Percentiles rank a stretch among this genome's conserved stretches.
These are phyloP conservation scores for Calcarius lapponicus DNA, from an alignment of 2,797 vertebrate genomes.

Conservation along the genomic window DNA sequence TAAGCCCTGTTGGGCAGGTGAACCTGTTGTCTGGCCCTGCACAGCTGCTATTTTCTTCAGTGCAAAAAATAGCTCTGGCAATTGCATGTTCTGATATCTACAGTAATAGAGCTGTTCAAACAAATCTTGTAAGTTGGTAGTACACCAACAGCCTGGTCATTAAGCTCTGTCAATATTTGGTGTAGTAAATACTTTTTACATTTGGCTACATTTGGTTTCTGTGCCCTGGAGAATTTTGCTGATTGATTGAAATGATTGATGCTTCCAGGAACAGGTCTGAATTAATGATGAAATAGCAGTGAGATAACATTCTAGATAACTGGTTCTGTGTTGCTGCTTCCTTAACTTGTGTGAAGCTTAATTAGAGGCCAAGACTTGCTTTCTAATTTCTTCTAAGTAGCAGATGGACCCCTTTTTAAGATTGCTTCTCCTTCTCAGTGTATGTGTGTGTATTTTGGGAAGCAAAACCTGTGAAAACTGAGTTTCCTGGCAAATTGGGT, in stretches of 20 bases:
- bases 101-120: not conserved
- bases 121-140: not conserved
- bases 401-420: not conserved
- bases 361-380: not conserved
- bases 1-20: not conserved
- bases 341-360: not conserved
- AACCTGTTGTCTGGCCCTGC: not conserved
- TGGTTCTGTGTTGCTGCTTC: not conserved
- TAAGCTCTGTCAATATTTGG: conserved; percentile 7
- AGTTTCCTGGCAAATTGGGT: not conserved
- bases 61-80: not conserved
- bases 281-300: not conserved
- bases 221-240: not conserved
- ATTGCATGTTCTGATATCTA: not conserved
- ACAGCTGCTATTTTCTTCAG: not conserved
- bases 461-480: not conserved
- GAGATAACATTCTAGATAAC: not conserved
- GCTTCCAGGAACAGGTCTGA: not conserved
- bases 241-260: not conserved
- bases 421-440: not conserved
- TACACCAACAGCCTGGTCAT: not conserved
- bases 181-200: not conserved
- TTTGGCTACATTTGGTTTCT: not conserved
- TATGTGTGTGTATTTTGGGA: not conserved
- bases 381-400: not conserved